Conservation (phyloP, 2,888 invertebrate species). For the Chydorus sphaericus region DNA sequence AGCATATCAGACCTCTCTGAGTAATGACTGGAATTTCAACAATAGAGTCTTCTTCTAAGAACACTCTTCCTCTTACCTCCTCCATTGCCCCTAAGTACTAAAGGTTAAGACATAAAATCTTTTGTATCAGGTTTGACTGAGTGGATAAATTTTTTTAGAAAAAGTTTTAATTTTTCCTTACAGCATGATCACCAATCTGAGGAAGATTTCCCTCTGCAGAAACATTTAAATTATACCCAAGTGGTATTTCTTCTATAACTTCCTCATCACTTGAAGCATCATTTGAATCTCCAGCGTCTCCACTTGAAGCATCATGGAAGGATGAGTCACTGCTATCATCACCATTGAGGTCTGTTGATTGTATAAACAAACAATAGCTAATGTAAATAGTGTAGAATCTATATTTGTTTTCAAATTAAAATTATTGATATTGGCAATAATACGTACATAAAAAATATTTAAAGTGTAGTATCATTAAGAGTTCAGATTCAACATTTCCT, state of each 20-base stretch:
- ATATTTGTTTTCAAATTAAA: background rate
- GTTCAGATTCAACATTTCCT: too few relatives aligned
- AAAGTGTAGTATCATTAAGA: too few relatives aligned
- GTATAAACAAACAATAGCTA: background rate
- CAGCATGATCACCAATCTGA: background rate
- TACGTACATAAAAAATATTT: background rate
- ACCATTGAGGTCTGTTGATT: background rate
- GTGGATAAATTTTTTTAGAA: too few relatives aligned
- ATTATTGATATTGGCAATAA: background rate
- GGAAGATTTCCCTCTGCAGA: background rate
- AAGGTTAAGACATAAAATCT: conserved; percentile 16
- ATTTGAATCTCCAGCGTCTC: background rate
- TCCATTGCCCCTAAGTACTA: conserved; percentile 46
- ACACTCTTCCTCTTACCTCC: conserved; percentile 46
- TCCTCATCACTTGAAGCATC: background rate
- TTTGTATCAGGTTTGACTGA: background rate
- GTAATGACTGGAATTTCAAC: conserved; percentile 40
- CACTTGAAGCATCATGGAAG: background rate
- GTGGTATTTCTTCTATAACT: background rate
- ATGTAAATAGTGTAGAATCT: background rate
- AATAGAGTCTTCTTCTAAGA: conserved; percentile 37
- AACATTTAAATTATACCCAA: background rate
- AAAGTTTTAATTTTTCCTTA: too few relatives aligned
- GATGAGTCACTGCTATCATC: background rate
- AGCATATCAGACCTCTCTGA: conserved; percentile 44